Conservation (phyloP, 1,140 invertebrate species). For the Caenorhabditis brenneri region DNA sequence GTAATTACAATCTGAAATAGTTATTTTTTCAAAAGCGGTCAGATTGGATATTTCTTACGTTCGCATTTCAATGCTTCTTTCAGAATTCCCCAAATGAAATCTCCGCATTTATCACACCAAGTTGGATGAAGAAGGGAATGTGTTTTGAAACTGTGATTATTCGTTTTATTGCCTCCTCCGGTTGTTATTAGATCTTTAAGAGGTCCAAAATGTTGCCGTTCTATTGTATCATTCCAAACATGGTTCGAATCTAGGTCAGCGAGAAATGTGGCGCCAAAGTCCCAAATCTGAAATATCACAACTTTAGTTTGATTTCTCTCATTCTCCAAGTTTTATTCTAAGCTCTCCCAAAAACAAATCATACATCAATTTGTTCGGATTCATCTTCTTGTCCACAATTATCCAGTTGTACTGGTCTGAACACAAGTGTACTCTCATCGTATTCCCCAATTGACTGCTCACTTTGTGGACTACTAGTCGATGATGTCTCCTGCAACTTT, state of each 20-base stretch:
- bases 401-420: neutral
- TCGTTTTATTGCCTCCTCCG: constrained; percentile 46
- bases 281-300: constrained; percentile 35
- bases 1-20: constrained; percentile 73
- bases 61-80: constrained; percentile 72
- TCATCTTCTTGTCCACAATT: neutral
- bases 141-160: constrained; percentile 50
- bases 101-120: constrained; percentile 75
- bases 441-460: constrained; percentile 37
- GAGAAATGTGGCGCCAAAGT: constrained; percentile 42
- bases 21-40: constrained; percentile 18
- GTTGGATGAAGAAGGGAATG: constrained; percentile 70
- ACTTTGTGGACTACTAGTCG: constrained; percentile 28
- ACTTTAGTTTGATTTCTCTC: neutral
- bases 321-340: no score
- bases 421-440: constrained; percentile 21
- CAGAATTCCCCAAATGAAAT: constrained; percentile 74
- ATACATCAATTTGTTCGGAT: neutral
- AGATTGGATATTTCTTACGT: constrained; percentile 60
- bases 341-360: neutral
- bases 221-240: constrained; percentile 56
- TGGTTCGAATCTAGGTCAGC: constrained; percentile 50
- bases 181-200: constrained; percentile 56
- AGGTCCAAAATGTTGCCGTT: constrained; percentile 58
- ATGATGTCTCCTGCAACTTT: constrained; percentile 26